These are phyloP conservation scores for Nemoura dubitans DNA, from an alignment of 2,888 invertebrate genomes.

Conservation along the genomic window DNA sequence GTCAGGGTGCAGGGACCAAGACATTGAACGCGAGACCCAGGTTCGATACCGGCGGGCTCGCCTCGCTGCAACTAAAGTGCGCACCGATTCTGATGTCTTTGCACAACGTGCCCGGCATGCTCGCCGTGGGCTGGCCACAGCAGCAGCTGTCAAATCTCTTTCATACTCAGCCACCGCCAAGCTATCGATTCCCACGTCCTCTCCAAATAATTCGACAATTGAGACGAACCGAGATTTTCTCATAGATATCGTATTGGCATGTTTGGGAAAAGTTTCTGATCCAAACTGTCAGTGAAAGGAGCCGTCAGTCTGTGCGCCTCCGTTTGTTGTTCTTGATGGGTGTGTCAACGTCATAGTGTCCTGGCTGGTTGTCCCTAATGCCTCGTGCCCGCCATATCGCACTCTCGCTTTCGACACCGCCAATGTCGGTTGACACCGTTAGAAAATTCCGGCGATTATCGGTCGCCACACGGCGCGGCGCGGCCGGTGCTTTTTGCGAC, in stretches of 20 bases:
- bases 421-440: neutral
- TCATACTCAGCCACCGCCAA: too few relatives aligned
- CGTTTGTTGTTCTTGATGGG: too few relatives aligned
- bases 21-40: neutral
- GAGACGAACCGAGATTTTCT: too few relatives aligned
- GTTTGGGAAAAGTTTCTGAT: too few relatives aligned
- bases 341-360: too few relatives aligned
- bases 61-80: neutral
- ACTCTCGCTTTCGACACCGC: neutral
- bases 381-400: neutral
- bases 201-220: too few relatives aligned
- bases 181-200: too few relatives aligned
- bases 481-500: neutral
- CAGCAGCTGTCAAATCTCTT: neutral
- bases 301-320: too few relatives aligned
- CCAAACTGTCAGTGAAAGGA: too few relatives aligned
- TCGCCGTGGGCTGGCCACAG: neutral
- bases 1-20: neutral
- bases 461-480: neutral
- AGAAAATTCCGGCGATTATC: neutral
- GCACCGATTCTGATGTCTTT: neutral
- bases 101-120: too few relatives aligned
- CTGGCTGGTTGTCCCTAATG: neutral
- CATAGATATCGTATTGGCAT: too few relatives aligned
- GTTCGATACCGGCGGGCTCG: neutral